Evolutionary conservation across 2,888 invertebrate genomes (phyloP), one percentile per base, ranked within the genome.

Genomic region (Caenorhabditis panamensis): DNA sequence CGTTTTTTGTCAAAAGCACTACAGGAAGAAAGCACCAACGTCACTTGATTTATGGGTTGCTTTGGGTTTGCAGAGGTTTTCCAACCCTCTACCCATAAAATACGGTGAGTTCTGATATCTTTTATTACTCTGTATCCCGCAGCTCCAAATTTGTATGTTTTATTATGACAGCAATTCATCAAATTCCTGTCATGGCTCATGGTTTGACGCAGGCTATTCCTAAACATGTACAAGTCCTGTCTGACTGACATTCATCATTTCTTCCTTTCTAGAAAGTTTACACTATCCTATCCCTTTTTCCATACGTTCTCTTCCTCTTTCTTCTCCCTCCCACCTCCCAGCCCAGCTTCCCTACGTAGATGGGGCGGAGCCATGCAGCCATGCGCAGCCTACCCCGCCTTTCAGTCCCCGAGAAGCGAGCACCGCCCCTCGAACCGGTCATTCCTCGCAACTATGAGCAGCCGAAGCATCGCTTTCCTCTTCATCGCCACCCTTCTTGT

Each of bases 401-500:
- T 78, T 36, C 69, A 64, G 67, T 56, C 54, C 53, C 54, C 56
- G 18, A 9, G 53, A 18, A 41, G 28, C 37, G 58, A 53, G 31
- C 64, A 56, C 47, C 69, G 64, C 64, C 69, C 51, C 51, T 24
- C 68, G 54, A 71, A 64, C 69, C 63, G 75, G 64, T 80, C 75
- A 80, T 80, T 80, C 58, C 80, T 80, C 75, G 75, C 80, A 80
- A 75, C 80, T 80, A 80, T 80, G 80, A 80, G 80, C 75, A 80
- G 75, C 75, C 80, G 75, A 71, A 75, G 75, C 68, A 75, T 80
- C 58, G 71, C 75, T 56, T 67, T 79, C 58, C 66, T 83, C 79
- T 79, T 83, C 76, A 63, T 82, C 44, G 81, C 81, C 64, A 78
- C 72, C 67, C 73, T 83, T 54, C 72, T 83, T 26, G 67, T 83